Conservation (phyloP, 2,888 invertebrate genomes). For the Nowickia ferox region DNA sequence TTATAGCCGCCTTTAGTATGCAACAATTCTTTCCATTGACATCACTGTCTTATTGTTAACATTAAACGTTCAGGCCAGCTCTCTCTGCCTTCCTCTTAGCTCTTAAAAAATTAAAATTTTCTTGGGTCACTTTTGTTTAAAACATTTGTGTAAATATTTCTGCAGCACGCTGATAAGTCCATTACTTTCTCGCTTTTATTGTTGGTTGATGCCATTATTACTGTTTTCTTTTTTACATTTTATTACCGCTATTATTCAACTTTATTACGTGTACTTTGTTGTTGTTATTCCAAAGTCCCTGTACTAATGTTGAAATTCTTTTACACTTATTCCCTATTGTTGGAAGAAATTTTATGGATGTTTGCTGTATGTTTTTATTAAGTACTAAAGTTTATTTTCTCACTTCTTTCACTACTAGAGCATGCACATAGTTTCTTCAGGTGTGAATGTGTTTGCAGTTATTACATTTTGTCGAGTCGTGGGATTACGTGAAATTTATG, state of each 20-base stretch:
- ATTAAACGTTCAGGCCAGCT: neutral
- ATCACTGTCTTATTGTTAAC: neutral
- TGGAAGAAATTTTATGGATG: neutral
- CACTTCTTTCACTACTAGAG: neutral
- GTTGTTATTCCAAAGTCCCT: neutral
- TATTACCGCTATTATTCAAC: slow-evolving; percentile 3
- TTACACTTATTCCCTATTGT: slow-evolving; percentile 19
- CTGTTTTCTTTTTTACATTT: neutral
- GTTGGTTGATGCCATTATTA: neutral
- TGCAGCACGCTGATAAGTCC: slow-evolving; percentile 4
- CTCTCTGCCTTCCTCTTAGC: neutral
- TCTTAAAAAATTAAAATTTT: neutral
- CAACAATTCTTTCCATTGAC: neutral
- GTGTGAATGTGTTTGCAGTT: neutral
- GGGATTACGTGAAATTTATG: slow-evolving; percentile 41
- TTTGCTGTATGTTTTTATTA: slow-evolving; percentile 20
- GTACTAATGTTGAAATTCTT: slow-evolving; percentile 27
- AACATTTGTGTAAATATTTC: neutral
- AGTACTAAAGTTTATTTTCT: neutral
- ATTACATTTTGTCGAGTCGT: neutral
- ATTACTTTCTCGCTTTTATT: neutral
- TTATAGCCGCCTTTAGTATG: no score
- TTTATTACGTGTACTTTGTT: slow-evolving; percentile 45
- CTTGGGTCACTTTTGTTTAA: neutral
- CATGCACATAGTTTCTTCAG: neutral